These are phyloP conservation scores for Papilio demoleus DNA, from an alignment of 2,888 invertebrate species.

Conservation along the genomic window DNA sequence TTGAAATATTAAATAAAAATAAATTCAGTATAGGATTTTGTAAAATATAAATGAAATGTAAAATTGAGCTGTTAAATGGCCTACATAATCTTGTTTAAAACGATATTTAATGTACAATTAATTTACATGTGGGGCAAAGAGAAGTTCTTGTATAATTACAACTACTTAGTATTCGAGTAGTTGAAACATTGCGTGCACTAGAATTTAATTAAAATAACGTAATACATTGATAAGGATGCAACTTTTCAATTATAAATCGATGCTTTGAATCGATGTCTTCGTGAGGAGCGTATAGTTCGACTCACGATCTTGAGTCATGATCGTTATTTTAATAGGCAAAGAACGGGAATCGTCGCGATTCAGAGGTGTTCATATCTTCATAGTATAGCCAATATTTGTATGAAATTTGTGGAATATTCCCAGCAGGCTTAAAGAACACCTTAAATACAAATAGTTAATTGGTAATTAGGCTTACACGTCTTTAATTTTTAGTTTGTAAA, in stretches of 20 bases:
- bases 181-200: slow-evolving; percentile 37
- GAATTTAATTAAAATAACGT: slow-evolving; percentile 40
- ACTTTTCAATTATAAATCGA: slow-evolving; percentile 45
- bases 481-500: too few species aligned
- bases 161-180: slow-evolving; percentile 44
- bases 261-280: slow-evolving; percentile 42
- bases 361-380: background rate
- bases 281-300: slow-evolving; percentile 40
- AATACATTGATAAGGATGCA: slow-evolving; percentile 43
- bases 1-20: slow-evolving; percentile 22
- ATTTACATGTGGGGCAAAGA: slow-evolving; percentile 52
- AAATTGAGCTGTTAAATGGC: too few species aligned
- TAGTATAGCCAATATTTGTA: too few species aligned
- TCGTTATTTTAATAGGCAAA: slow-evolving; percentile 6
- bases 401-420: too few species aligned
- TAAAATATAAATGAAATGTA: slow-evolving; percentile 5
- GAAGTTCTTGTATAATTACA: slow-evolving; percentile 47
- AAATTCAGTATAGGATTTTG: background rate
- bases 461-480: too few species aligned
- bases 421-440: too few species aligned
- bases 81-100: too few species aligned
- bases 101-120: slow-evolving; percentile 51
- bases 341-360: background rate
- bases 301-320: slow-evolving; percentile 39
- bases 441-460: too few species aligned